Evolutionary conservation across 2,113 vertebrate species (phyloP).

Genomic region (Chionis minor): DNA sequence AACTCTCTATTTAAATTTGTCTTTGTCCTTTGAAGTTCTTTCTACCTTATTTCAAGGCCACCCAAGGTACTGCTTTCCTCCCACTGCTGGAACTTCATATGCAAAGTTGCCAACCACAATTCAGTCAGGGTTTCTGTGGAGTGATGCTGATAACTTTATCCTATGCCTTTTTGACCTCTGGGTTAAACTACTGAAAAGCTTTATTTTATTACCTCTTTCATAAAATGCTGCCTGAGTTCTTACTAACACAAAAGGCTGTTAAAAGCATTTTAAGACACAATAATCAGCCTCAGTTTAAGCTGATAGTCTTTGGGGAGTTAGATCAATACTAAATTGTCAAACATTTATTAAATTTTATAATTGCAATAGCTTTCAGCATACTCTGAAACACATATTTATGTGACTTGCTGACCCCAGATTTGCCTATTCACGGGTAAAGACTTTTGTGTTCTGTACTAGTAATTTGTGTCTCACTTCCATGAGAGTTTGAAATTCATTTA

Average conservation of each 20-base stretch:
- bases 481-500: background rate
- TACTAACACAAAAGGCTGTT: background rate
- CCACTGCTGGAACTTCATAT: background rate
- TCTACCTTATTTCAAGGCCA: background rate
- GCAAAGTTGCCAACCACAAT: background rate
- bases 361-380: background rate
- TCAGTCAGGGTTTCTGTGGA: background rate
- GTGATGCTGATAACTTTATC: background rate
- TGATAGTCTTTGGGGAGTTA: background rate
- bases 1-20: background rate
- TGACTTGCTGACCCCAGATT: background rate
- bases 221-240: background rate
- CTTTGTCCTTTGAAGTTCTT: background rate
- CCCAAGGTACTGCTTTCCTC: background rate
- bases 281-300: background rate
- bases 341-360: constrained; percentile 14
- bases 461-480: background rate
- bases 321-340: background rate
- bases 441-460: background rate
- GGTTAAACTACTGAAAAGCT: background rate
- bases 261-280: background rate
- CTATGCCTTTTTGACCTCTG: background rate
- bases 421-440: background rate
- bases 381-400: background rate
- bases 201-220: background rate